Conservation (phyloP, 2,888 invertebrate genomes). For the Lymantria monacha region DNA sequence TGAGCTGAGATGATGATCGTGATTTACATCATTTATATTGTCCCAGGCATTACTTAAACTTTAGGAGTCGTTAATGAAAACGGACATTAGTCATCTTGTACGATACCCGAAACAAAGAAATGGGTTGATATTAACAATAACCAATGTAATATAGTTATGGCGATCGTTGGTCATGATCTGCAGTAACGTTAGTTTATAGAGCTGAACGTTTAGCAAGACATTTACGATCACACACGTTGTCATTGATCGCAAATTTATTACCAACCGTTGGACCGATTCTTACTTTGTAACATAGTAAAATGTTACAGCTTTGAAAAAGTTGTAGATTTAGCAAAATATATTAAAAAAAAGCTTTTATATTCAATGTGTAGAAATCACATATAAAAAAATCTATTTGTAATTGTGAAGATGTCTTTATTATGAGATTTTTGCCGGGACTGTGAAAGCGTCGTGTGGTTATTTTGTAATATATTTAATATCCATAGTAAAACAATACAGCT, state of each 20-base stretch:
- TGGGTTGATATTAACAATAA: neutral
- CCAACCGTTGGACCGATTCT: constrained; percentile 1
- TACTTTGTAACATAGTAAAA: neutral
- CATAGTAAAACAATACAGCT: constrained; percentile 21
- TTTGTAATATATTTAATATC: too few relatives aligned
- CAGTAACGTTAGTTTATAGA: neutral
- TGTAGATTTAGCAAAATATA: constrained; percentile 29
- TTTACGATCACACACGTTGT: constrained; percentile 5
- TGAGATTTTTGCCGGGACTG: too few relatives aligned
- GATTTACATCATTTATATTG: too few relatives aligned
- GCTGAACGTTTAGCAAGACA: neutral
- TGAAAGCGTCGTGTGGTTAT: too few relatives aligned
- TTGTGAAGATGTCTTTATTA: too few relatives aligned
- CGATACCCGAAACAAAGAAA: too few relatives aligned
- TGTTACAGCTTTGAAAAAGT: constrained; percentile 35
- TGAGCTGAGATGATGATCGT: too few relatives aligned
- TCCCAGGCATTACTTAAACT: too few relatives aligned
- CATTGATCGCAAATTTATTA: constrained; percentile 9
- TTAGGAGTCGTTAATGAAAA: too few relatives aligned
- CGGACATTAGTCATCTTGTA: too few relatives aligned
- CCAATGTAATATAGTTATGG: neutral
- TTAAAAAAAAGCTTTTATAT: constrained; percentile 1
- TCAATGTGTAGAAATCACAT: too few relatives aligned
- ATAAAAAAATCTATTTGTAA: too few relatives aligned
- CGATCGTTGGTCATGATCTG: neutral